Evolutionary conservation across 2,797 vertebrate species (phyloP).

Genomic region (Champsocephalus esox): DNA sequence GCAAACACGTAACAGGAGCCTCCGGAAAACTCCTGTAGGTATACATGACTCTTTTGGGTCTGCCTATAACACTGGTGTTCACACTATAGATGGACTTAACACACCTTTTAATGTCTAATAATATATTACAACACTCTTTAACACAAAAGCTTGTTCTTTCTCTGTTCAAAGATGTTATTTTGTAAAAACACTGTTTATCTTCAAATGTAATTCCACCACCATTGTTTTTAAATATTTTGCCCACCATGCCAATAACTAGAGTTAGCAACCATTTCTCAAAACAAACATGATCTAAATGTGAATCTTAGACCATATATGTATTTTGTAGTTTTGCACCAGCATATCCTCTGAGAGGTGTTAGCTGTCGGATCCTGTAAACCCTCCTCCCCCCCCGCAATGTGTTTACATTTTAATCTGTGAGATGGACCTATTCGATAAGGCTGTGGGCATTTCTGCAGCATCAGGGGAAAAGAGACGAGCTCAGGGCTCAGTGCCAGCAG

Average conservation of each 20-base stretch:
- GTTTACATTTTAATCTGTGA: constrained; percentile 80
- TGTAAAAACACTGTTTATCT: not conserved
- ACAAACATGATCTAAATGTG: constrained; percentile 19
- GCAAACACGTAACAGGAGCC: constrained; percentile 27
- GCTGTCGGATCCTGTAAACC: constrained; percentile 46
- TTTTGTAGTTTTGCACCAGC: constrained; percentile 24
- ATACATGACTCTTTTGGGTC: not conserved
- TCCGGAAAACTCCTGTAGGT: constrained; percentile 5
- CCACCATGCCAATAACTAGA: not conserved
- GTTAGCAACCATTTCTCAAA: constrained; percentile 1
- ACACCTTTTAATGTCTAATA: not conserved
- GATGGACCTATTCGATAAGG: constrained; percentile 75
- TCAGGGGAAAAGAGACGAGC: constrained; percentile 46
- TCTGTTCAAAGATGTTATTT: not conserved
- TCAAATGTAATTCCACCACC: not conserved
- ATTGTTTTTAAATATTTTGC: not conserved
- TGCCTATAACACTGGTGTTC: not conserved
- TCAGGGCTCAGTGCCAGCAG: constrained; percentile 63
- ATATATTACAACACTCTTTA: not conserved
- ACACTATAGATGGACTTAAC: not conserved
- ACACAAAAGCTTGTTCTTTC: no score
- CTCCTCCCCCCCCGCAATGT: constrained; percentile 52
- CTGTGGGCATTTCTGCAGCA: constrained; percentile 64
- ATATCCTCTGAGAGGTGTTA: constrained; percentile 41
- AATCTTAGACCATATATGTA: constrained; percentile 25